Base-by-base conservation (phyloP, 2,888 invertebrate species). In the Busseola fusca region DNA sequence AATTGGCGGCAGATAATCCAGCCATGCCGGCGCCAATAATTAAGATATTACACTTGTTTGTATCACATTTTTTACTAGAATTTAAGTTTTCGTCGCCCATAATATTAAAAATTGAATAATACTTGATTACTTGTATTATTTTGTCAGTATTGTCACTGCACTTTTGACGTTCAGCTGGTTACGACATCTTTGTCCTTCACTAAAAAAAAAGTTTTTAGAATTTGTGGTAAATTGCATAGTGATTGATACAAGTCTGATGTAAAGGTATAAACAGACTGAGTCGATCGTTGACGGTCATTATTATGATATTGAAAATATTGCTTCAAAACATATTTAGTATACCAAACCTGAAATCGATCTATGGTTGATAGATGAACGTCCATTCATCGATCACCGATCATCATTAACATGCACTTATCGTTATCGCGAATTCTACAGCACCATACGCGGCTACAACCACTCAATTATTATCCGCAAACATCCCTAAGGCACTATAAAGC, bases 1-100 rank as follows among this genome's bases (percentile, higher is more conserved):
- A 97, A 95, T 97, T 97, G 65, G 98, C 98, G 70, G 98, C 98
- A 63, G 98, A 97, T 66, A 98, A 93, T 59, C 98, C 98, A 78
- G 98, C 98, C 96, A 98, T 97, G 79, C 98, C 98, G 84, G 97
- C 98, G 63, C 98, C 98, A 87, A 98, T 96, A 87, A 98, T 98
- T 85, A 98, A 93, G 83, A 98, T 96, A 96, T 98, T 97, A 87
- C 96, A 97, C 89, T 95, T 96, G 87, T 91, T 92, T 82, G 87
- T 87, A 88, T 94, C 92, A 95, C 93, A 94, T 93, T 91, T 92
- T 91, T 91, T 94, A 94, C 94, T 94, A 90, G 93, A 95, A 94
- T 94, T 95, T 95, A 90, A 88, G 84, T 91, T 93, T 83, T 94
- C 94, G 94, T 96, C 96, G 89, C 95, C 96, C 96, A 96, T 96